Conservation (phyloP, 2,113 vertebrate genomes). For the Lonchura striata region DNA sequence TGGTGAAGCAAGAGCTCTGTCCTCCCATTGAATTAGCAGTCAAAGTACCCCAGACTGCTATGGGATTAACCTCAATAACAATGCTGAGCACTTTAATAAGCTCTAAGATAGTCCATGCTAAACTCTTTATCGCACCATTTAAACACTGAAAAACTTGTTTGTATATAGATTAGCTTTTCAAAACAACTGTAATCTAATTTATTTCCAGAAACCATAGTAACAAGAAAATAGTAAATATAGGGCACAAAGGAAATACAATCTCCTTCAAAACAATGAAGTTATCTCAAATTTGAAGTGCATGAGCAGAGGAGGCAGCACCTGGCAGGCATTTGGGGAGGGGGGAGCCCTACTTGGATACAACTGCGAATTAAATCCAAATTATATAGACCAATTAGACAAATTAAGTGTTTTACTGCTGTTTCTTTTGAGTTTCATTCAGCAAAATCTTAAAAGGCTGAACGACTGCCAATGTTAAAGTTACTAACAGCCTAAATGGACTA, state of each 20-base stretch:
- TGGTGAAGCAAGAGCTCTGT: neutral
- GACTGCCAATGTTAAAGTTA: neutral
- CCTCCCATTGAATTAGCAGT: neutral
- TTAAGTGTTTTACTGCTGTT: neutral
- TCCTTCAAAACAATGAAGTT: neutral
- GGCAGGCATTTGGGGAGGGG: neutral
- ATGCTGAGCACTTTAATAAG: neutral
- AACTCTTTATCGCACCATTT: neutral
- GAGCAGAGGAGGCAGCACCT: neutral
- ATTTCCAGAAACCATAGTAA: neutral
- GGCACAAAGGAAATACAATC: neutral
- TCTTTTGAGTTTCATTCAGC: neutral
- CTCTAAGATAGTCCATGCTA: neutral
- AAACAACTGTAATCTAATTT: neutral
- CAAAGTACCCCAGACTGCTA: neutral
- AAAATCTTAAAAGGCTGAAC: neutral
- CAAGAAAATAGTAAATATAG: neutral
- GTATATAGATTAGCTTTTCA: neutral
- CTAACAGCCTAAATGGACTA: neutral
- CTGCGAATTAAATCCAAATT: neutral
- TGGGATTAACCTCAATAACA: slow-evolving; percentile 12
- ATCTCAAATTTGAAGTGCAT: neutral
- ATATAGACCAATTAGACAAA: neutral
- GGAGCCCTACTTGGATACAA: neutral
- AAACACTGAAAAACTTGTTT: neutral